These are phyloP conservation scores for Acrocephalus kingi DNA, from an alignment of 2,113 vertebrate species.

Conservation along the genomic window DNA sequence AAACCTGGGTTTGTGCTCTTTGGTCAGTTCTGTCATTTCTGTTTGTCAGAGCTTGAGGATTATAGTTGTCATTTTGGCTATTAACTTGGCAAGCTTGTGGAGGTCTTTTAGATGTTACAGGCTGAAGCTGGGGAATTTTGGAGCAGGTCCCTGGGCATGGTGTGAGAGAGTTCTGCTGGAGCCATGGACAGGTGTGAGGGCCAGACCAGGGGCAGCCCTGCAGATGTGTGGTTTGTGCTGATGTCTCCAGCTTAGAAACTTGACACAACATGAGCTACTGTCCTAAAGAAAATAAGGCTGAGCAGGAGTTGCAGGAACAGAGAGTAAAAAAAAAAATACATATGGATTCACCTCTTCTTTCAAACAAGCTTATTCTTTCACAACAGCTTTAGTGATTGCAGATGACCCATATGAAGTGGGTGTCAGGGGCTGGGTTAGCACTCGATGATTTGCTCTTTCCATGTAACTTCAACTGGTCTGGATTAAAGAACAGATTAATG, in stretches of 20 bases:
- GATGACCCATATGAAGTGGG: not conserved
- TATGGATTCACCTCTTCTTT: not conserved
- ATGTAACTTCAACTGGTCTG: not conserved
- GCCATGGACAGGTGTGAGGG: not conserved
- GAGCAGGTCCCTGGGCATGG: not conserved
- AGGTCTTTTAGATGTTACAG: not conserved
- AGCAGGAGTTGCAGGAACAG: not conserved
- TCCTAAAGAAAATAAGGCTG: not conserved
- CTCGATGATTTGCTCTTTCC: not conserved
- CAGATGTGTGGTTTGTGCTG: not conserved
- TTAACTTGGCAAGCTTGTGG: not conserved
- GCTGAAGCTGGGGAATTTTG: not conserved
- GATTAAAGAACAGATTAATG: not conserved
- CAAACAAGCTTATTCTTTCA: not conserved
- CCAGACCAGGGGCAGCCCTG: not conserved
- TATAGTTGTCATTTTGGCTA: not conserved
- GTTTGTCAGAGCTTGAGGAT: not conserved
- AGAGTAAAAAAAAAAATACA: not conserved
- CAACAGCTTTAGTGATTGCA: not conserved
- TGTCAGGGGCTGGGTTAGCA: not conserved
- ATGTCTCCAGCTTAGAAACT: not conserved
- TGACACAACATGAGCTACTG: not conserved
- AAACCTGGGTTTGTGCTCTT: not conserved
- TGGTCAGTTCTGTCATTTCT: not conserved
- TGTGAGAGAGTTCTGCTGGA: not conserved